Conservation (phyloP, 2,797 vertebrate genomes). For the Diplodus sargus region DNA sequence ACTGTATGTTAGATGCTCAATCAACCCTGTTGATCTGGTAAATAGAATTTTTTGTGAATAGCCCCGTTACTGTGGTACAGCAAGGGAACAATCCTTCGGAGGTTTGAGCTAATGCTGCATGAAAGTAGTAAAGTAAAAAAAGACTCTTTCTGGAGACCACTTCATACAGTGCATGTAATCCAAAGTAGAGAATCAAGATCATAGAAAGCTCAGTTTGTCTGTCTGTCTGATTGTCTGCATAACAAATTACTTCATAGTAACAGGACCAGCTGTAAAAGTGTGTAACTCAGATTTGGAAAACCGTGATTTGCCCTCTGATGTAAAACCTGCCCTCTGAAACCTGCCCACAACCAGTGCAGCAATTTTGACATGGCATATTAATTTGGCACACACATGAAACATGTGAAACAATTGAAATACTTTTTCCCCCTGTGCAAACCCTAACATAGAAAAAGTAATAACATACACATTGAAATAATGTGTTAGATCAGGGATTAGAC, state of each 20-base stretch:
- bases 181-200: neutral
- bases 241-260: conserved; percentile 13
- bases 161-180: neutral
- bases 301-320: neutral
- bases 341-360: neutral
- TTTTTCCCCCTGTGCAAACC: no score
- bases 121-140: neutral
- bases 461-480: no score
- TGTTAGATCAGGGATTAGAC: no score
- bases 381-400: neutral
- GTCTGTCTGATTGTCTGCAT: neutral
- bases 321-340: neutral
- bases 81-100: conserved; percentile 6
- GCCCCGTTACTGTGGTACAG: conserved; percentile 10
- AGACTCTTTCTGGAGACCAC: neutral
- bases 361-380: no score
- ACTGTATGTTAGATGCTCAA: conserved; percentile 24
- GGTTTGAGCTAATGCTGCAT: conserved; percentile 3
- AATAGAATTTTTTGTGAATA: conserved; percentile 42
- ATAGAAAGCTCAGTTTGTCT: conserved; percentile 9
- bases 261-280: neutral
- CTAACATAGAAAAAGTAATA: no score
- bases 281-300: neutral
- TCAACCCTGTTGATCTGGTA: conserved; percentile 19
- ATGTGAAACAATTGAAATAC: no score